A percentile compares a stretch with the other conserved stretches of the same genome.
Conservation (phyloP, 2,797 vertebrate species). For the Poliocrania exsul region DNA sequence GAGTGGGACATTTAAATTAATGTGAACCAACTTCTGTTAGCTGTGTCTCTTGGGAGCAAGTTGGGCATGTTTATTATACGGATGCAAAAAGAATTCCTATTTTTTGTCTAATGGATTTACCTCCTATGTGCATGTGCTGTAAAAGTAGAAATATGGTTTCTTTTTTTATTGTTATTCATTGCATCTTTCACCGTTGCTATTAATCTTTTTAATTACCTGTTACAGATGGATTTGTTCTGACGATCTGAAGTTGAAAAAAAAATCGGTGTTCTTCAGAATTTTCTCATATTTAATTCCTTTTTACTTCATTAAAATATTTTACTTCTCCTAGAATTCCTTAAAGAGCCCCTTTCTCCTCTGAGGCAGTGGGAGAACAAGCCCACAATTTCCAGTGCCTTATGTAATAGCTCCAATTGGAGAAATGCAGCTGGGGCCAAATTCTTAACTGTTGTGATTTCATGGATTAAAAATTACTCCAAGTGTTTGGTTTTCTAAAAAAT, state of each 20-base stretch:
- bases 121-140: neutral
- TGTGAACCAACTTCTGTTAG: neutral
- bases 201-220: conserved; percentile 1
- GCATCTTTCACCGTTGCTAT: neutral
- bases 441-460: neutral
- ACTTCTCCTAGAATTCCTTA: neutral
- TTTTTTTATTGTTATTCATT: neutral
- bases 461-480: conserved; percentile 22
- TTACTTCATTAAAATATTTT: neutral
- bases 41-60: neutral
- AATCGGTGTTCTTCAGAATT: neutral
- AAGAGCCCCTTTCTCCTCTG: neutral
- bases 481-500: neutral
- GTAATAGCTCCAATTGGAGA: neutral
- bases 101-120: neutral
- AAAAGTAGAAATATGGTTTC: neutral
- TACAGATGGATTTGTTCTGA: neutral
- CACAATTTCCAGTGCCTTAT: neutral
- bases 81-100: neutral
- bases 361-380: neutral
- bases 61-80: neutral
- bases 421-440: neutral
- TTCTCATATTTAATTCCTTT: neutral
- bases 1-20: neutral
- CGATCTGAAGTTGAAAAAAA: neutral